Evolutionary conservation across 1,140 invertebrate genomes (phyloP).

Genomic region (Daktulosphaira vitifoliae): DNA sequence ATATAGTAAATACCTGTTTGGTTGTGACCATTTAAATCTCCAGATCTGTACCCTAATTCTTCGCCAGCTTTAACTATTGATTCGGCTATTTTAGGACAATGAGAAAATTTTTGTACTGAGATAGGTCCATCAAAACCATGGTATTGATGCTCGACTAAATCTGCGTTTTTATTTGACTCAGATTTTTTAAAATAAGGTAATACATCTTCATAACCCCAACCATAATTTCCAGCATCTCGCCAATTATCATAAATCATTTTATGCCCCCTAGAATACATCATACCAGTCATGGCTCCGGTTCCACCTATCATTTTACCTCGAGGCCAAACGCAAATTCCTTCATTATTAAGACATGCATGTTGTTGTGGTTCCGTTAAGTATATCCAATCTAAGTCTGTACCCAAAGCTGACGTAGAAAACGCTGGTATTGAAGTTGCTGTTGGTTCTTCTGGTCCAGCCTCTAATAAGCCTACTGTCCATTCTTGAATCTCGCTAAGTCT

Average conservation of each 20-base stretch:
- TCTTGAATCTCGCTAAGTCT: slow-evolving; percentile 48
- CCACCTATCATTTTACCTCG: slow-evolving; percentile 75
- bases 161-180: slow-evolving; percentile 45
- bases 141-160: slow-evolving; percentile 44
- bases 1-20: slow-evolving; percentile 47
- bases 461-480: slow-evolving; percentile 48
- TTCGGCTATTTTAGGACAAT: slow-evolving; percentile 47
- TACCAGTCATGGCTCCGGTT: slow-evolving; percentile 51
- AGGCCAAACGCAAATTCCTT: slow-evolving; percentile 60
- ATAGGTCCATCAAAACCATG: slow-evolving; percentile 56
- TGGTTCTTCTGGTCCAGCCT: slow-evolving; percentile 60
- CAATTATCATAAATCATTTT: slow-evolving; percentile 57
- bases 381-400: slow-evolving; percentile 54
- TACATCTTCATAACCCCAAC: slow-evolving; percentile 57
- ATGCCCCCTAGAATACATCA: slow-evolving; percentile 61
- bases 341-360: slow-evolving; percentile 48
- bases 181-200: slow-evolving; percentile 53
- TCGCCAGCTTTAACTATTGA: slow-evolving; percentile 53
- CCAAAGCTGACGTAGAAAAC: slow-evolving; percentile 50
- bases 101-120: slow-evolving; percentile 47
- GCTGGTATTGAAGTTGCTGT: slow-evolving; percentile 57
- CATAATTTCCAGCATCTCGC: slow-evolving; percentile 52
- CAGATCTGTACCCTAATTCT: slow-evolving; percentile 45
- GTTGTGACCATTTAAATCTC: slow-evolving; percentile 51
- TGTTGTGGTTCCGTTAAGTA: slow-evolving; percentile 55